phyloP scores from a whole-genome alignment of 1,140 invertebrate genomes.

The Dysdera silvatica region DNA sequence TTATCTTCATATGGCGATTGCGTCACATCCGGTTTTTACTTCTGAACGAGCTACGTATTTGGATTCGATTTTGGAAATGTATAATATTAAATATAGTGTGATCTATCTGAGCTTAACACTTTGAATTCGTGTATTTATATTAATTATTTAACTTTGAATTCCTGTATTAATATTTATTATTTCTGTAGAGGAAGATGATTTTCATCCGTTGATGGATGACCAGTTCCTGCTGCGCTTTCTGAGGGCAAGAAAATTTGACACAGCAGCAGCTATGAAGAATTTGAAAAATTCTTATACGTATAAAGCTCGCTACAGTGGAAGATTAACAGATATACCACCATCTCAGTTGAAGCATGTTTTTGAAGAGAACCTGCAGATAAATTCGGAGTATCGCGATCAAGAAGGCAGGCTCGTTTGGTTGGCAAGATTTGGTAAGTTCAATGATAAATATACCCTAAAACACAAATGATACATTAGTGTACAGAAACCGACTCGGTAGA shows the following conservation, averaged over 20 bases:
- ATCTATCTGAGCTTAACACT: no score
- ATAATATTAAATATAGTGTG: no score
- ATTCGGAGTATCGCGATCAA: background rate
- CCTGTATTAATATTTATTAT: background rate
- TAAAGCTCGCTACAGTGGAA: background rate
- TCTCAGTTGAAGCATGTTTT: background rate
- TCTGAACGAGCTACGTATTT: no score
- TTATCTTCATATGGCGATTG: no score
- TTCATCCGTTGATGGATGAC: conserved; percentile 9
- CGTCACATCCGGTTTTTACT: no score
- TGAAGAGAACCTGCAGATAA: background rate
- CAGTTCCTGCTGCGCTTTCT: conserved; percentile 20
- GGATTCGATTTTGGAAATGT: no score
- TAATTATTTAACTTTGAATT: no score
- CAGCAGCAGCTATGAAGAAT: conserved; percentile 3
- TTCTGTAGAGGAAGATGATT: conserved; percentile 10
- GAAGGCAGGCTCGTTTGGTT: background rate
- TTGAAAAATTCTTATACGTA: conserved; percentile 14
- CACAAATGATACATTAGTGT: no score
- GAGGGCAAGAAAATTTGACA: conserved; percentile 15
- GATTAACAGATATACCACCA: background rate
- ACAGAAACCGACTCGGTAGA: no score
- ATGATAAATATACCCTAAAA: no score
- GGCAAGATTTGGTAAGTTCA: background rate
- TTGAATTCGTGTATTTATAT: no score